These are phyloP conservation scores for Chamaea fasciata DNA, from an alignment of 2,113 vertebrate species.

Conservation along the genomic window DNA sequence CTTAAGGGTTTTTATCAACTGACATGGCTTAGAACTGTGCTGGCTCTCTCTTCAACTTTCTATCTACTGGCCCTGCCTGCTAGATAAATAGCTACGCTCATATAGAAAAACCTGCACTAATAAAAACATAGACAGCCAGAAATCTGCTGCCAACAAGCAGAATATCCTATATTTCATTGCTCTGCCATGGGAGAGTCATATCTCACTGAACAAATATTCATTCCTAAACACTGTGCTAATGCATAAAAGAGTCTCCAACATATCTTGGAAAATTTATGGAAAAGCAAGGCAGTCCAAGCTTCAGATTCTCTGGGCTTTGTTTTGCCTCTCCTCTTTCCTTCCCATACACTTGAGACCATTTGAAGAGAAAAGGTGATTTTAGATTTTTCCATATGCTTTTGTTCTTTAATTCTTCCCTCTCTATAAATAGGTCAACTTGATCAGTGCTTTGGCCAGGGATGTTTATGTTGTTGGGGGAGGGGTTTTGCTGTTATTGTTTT, in stretches of 20 bases:
- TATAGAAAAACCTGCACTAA: slow-evolving; percentile 52
- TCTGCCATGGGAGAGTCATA: slow-evolving; percentile 34
- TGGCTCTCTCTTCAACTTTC: slow-evolving; percentile 38
- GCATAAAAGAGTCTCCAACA: slow-evolving; percentile 2
- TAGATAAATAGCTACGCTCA: slow-evolving; percentile 54
- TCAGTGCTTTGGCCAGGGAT: not conserved
- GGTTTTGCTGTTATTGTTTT: not conserved
- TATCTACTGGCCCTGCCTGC: slow-evolving; percentile 28
- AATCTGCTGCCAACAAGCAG: slow-evolving; percentile 60
- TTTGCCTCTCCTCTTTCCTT: not conserved
- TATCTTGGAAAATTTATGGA: not conserved
- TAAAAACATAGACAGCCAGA: slow-evolving; percentile 55
- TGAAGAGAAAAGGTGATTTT: not conserved
- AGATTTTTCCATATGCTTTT: not conserved
- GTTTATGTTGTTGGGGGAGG: not conserved
- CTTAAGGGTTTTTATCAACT: slow-evolving; percentile 38
- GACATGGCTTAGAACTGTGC: slow-evolving; percentile 8
- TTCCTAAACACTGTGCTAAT: slow-evolving; percentile 34
- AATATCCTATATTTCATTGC: slow-evolving; percentile 56
- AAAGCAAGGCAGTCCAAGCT: not conserved
- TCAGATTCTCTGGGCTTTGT: not conserved
- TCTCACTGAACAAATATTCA: slow-evolving; percentile 55
- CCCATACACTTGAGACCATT: not conserved
- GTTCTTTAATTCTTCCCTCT: not conserved
- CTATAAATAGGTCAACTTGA: not conserved